Base-by-base conservation (phyloP, 2,797 vertebrate species). In the Cuniculus paca region DNA sequence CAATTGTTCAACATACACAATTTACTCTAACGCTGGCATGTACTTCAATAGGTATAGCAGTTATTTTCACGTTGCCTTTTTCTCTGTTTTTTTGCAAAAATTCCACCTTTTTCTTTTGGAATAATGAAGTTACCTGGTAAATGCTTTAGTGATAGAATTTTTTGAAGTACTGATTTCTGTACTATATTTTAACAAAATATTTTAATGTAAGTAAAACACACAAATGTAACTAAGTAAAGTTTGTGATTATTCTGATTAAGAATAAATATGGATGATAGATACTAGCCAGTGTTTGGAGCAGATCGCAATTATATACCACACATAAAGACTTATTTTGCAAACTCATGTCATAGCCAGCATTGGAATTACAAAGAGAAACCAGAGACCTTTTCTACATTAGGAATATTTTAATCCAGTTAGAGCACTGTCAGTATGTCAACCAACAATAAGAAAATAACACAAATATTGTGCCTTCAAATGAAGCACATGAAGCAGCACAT, bases 121-220 rank as follows among this genome's bases (percentile, higher is more conserved):
- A 72, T 84, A 87, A 60, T 36, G 14, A 78, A 60, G 4, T 58
- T 56, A 50, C 60, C 14, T 65, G 56, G 6, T 45, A 54, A 74
- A 42, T 58, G 28, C 22, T 24, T 56, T 85, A 77, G 34, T 14
- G 11, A 72, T 83, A 63, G n/a, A 11, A 74, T 87, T 97, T 79
- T 88, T 75, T 81, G 14, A 95, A 93, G 22, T 36, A 77, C 36
- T 61, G 31, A 65, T 74, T 87, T 68, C 61, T 90, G 20, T 56
- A 16, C 48, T 70, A 5, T 88, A 95, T 88, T 94, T 88, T 74
- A 94, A 80, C 50, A 75, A 87, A 79, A 72, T 84, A 88, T 63
- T 77, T 93, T 92, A 26, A 63, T 45, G 0, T 90, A 12, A 75
- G 16, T 28, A 68, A 61, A n/a, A 65, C 9, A 75, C 85, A 17